Evolutionary conservation across 2,113 vertebrate genomes (phyloP).

Genomic region (Chroicocephalus ridibundus): DNA sequence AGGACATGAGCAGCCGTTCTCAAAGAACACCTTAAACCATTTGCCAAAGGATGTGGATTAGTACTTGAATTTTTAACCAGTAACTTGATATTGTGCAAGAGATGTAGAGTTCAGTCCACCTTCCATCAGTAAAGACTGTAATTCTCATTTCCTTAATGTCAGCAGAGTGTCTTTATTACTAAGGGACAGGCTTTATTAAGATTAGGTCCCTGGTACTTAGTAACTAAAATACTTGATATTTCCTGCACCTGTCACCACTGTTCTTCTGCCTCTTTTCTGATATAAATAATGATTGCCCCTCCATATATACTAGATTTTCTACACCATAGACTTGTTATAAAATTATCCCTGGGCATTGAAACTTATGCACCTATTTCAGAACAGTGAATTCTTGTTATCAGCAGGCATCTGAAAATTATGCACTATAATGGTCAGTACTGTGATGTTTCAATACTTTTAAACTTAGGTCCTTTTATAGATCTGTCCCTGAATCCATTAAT

Average conservation of each 20-base stretch:
- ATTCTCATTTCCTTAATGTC: not conserved
- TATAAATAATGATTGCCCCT: not conserved
- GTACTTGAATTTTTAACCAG: not conserved
- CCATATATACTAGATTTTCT: not conserved
- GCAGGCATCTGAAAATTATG: not conserved
- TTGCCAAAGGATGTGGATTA: not conserved
- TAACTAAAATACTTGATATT: not conserved
- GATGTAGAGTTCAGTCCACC: not conserved
- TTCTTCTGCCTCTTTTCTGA: not conserved
- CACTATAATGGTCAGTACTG: not conserved
- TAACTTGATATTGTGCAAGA: not conserved
- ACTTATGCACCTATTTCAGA: not conserved
- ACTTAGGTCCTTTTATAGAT: not conserved
- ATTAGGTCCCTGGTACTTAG: too few species aligned
- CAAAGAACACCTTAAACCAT: not conserved
- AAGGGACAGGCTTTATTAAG: not conserved
- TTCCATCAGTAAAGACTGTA: not conserved
- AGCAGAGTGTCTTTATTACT: not conserved
- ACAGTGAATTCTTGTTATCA: not conserved
- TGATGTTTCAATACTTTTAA: not conserved
- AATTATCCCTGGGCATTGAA: not conserved
- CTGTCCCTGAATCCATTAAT: not conserved
- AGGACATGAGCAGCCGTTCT: not conserved
- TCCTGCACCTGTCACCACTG: not conserved
- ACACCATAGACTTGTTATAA: not conserved